phyloP scores from a whole-genome alignment of 2,888 invertebrate species.

The Pseudanteris insignis region DNA sequence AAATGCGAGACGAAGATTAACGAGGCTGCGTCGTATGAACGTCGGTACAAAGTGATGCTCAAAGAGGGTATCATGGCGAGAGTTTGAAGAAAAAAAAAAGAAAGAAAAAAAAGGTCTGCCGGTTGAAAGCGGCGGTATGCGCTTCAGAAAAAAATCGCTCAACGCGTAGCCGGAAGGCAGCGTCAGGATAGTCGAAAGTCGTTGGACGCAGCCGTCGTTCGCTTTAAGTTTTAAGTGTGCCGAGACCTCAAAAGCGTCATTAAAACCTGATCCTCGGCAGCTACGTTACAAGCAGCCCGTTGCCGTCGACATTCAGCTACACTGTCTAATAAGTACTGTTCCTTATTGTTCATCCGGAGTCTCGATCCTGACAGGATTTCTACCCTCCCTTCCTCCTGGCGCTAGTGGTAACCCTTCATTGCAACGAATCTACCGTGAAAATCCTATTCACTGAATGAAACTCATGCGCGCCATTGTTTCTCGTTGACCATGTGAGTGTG shows the following conservation, averaged over 20 bases:
- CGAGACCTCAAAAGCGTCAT: constrained; percentile 47
- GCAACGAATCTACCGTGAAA: no score
- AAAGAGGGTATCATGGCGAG: constrained; percentile 29
- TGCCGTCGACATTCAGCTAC: constrained; percentile 41
- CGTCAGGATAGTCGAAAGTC: constrained; percentile 47
- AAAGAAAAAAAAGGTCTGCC: constrained; percentile 20
- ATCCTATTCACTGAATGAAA: no score
- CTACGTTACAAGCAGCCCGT: constrained; percentile 31
- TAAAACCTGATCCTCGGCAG: constrained; percentile 45
- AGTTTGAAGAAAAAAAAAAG: no score
- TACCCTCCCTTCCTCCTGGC: constrained; percentile 11
- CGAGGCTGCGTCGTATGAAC: constrained; percentile 22
- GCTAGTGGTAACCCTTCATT: no score
- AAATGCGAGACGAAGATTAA: constrained; percentile 12
- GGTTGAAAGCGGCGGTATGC: constrained; percentile 33
- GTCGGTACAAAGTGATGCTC: constrained; percentile 14
- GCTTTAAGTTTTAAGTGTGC: constrained; percentile 48
- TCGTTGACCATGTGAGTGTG: no score
- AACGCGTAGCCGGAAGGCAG: constrained; percentile 45
- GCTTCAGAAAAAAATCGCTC: constrained; percentile 38
- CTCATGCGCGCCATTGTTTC: no score
- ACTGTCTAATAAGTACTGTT: constrained; percentile 38
- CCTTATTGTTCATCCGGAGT: constrained; percentile 39
- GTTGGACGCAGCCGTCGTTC: constrained; percentile 48
- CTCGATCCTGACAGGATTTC: constrained; percentile 10